These are phyloP conservation scores for Brenthis ino DNA, from an alignment of 2,888 invertebrate species.

Conservation along the genomic window DNA sequence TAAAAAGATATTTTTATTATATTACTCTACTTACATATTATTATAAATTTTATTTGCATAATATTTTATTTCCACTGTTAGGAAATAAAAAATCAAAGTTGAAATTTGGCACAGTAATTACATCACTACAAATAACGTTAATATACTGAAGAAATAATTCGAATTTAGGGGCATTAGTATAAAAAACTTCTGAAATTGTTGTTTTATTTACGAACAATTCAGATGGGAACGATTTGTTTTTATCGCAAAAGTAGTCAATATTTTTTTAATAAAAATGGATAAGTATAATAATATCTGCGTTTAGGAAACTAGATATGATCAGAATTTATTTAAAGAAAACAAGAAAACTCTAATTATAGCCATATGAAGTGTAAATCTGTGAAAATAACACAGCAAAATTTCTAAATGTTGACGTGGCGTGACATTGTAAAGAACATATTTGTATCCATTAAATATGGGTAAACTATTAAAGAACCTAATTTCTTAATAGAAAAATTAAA, in stretches of 20 bases:
- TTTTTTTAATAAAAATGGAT: slow-evolving; percentile 22
- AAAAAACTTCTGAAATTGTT: slow-evolving; percentile 1
- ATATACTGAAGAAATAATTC: background rate
- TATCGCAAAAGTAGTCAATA: slow-evolving; percentile 34
- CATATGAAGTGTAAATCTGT: slow-evolving; percentile 78
- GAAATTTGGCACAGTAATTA: slow-evolving; percentile 16
- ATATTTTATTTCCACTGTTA: background rate
- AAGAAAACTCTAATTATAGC: slow-evolving; percentile 77
- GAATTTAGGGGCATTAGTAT: background rate
- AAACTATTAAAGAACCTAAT: slow-evolving; percentile 47
- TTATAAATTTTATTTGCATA: no score
- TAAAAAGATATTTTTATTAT: background rate
- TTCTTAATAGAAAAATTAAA: slow-evolving; percentile 33
- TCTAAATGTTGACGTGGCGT: slow-evolving; percentile 81
- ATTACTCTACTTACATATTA: no score
- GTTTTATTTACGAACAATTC: slow-evolving; percentile 17
- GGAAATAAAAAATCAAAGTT: background rate
- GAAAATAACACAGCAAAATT: slow-evolving; percentile 77
- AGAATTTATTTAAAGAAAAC: slow-evolving; percentile 72
- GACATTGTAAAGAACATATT: slow-evolving; percentile 65
- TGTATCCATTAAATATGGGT: slow-evolving; percentile 49
- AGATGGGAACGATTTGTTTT: slow-evolving; percentile 40
- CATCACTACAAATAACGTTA: slow-evolving; percentile 9
- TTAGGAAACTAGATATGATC: slow-evolving; percentile 55
- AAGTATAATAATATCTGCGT: slow-evolving; percentile 25